These are phyloP conservation scores for Semnopithecus entellus DNA, from an alignment of 2,113 vertebrate species.

Conservation along the genomic window DNA sequence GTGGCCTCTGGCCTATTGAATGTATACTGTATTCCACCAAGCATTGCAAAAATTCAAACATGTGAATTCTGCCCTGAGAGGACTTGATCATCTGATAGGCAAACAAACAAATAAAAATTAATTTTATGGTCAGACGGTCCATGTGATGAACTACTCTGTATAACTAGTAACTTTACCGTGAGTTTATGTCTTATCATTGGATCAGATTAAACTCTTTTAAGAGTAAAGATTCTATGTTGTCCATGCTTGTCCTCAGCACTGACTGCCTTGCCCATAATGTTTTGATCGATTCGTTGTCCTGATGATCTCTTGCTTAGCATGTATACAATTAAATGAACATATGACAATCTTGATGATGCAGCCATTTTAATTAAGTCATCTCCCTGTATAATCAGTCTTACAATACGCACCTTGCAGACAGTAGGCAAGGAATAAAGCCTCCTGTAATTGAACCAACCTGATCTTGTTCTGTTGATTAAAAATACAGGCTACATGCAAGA, in stretches of 20 bases:
- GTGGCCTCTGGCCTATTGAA: background rate
- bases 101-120: background rate
- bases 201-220: background rate
- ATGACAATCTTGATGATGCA: background rate
- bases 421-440: background rate
- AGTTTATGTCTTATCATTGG: background rate
- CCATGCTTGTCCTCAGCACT: background rate
- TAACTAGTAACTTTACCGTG: background rate
- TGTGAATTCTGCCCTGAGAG: background rate
- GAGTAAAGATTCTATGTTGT: background rate
- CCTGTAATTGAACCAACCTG: background rate
- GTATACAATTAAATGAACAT: background rate
- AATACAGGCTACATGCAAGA: background rate
- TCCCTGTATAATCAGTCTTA: conserved; percentile 4
- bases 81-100: background rate
- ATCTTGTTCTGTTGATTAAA: background rate
- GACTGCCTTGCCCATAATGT: background rate
- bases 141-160: background rate
- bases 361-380: background rate
- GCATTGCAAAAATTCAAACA: background rate
- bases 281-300: background rate
- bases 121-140: background rate
- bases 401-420: background rate
- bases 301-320: background rate
- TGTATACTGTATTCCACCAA: background rate